These are phyloP conservation scores for Orchesella cincta DNA, from an alignment of 1,140 invertebrate species.

Conservation along the genomic window DNA sequence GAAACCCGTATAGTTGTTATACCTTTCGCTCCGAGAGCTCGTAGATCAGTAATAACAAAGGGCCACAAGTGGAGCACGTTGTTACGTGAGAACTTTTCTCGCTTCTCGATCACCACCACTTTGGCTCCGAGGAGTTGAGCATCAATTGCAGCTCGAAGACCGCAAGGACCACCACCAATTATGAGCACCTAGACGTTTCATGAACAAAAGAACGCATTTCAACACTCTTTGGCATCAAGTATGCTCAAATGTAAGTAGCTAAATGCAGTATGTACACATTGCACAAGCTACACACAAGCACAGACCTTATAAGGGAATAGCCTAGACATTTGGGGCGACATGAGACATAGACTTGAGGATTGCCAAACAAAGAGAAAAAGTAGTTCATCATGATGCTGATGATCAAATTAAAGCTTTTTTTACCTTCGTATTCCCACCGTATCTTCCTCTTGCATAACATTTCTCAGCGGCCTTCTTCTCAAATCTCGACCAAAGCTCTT, in stretches of 20 bases:
- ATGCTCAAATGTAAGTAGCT: no score
- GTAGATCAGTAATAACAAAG: slow-evolving; percentile 65
- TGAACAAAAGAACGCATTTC: slow-evolving; percentile 7
- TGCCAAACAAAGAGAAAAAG: slow-evolving; percentile 1
- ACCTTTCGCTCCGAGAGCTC: slow-evolving; percentile 63
- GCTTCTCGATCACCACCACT: slow-evolving; percentile 58
- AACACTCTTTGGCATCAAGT: no score
- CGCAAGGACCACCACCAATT: slow-evolving; percentile 94
- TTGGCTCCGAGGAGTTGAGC: slow-evolving; percentile 66
- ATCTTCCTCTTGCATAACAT: slow-evolving; percentile 85
- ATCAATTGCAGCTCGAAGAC: slow-evolving; percentile 92
- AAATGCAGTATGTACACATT: no score
- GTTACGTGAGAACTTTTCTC: slow-evolving; percentile 60
- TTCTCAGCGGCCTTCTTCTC: slow-evolving; percentile 87
- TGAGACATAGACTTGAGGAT: neutral
- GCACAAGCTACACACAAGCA: no score
- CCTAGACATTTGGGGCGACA: neutral
- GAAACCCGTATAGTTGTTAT: neutral
- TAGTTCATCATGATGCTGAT: neutral
- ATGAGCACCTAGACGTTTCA: slow-evolving; percentile 78
- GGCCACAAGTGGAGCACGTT: slow-evolving; percentile 69
- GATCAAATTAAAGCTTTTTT: slow-evolving; percentile 43
- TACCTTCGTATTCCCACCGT: slow-evolving; percentile 78
- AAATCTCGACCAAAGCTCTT: slow-evolving; percentile 91
- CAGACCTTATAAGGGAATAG: no score